Evolutionary conservation across 2,797 vertebrate species (phyloP), one percentile per base, ranked within the genome.

Genomic region (Pristis pectinata): DNA sequence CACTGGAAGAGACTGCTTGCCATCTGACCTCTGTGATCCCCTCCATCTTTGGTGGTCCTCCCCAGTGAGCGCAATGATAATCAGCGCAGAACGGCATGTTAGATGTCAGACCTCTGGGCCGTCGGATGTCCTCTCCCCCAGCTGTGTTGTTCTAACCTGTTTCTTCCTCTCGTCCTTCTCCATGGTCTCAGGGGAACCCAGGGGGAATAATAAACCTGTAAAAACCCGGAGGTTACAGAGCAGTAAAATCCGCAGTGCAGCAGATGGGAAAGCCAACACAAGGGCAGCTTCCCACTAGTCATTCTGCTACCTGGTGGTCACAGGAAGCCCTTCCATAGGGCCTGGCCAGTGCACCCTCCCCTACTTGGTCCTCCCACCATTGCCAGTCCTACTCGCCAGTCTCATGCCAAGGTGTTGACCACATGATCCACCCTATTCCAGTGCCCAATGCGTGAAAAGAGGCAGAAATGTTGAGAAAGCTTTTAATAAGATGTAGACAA

Each of bases 131-230:
- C 87, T 22, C 87, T 67, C 59, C 37, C 30, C 37, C 87, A 91
- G 87, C 87, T 91, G 59, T 91, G 87, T 91, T 91, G 87, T 67
- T 91, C 59, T 91, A 91, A 67, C 87, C 87, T 67, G 59, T 24
- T 91, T 67, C 87, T 67, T 13, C 87, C 87, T 56, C 53, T n/a
- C 19, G 17, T 91, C 59, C 87, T n/a, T 22, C 17, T 6, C 59
- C 19, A 2, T 0, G 9, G 87, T 41, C n/a, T 22, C 61, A 0
- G 34, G 34, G 13, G 79, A 82, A 1, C 17, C 41, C 19, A 37
- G 1, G 13, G 77, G 17, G 83, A 37, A 91, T 67, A 91, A 67
- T 67, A 91, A 91, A 2, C 59, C 87, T 89, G n/a, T 91, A 17
- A 64, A 61, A 91, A 17, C n/a, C 87, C n/a, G 24, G 61, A 91